Evolutionary conservation across 2,888 invertebrate species (phyloP), one percentile per base, ranked within the genome.

Genomic region (Lampropteryx suffumata): DNA sequence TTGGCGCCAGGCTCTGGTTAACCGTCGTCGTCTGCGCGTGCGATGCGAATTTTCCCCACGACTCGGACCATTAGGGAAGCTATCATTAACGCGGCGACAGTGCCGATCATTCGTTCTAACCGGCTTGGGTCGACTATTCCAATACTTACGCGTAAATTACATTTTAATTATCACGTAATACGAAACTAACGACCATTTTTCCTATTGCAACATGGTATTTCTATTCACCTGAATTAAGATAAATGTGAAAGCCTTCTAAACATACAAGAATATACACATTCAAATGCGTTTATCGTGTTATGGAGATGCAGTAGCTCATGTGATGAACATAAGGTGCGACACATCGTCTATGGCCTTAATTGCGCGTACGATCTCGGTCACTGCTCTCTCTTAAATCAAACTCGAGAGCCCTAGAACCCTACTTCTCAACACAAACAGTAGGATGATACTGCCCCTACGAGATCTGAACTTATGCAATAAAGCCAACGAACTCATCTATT

Each of bases 321-420:
- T 43, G 53, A 52, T 43, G 54, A 27, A 40, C 62, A 61, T 59
- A 57, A 60, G 55, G 48, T 69, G 73, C 74, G 77, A 73, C 76
- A 75, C 75, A 79, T 79, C 70, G 79, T 77, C 73, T 85, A 76
- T 84, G 88, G 81, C 88, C 89, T 78, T 89, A 89, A 90, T 89
- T 82, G 76, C 75, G 61, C 60, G 55, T 61, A 71, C 75, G 70
- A 85, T 83, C 83, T 83, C 74, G 83, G 88, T 65, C 82, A 67
- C 79, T 86, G 81, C 86, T 89, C 88, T 89, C 88, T 88, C 88
- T 89, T 79, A 88, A 89, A 85, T 84, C 86, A 89, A 90, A 78
- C 87, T 85, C 65, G 70, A 71, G 67, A 81, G 88, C 85, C 89
- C 89, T 87, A 85, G 79, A 90, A 76, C 82, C 83, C 87, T 69